Conservation (phyloP, 1,140 invertebrate species). For the Branchinecta lynchi region DNA sequence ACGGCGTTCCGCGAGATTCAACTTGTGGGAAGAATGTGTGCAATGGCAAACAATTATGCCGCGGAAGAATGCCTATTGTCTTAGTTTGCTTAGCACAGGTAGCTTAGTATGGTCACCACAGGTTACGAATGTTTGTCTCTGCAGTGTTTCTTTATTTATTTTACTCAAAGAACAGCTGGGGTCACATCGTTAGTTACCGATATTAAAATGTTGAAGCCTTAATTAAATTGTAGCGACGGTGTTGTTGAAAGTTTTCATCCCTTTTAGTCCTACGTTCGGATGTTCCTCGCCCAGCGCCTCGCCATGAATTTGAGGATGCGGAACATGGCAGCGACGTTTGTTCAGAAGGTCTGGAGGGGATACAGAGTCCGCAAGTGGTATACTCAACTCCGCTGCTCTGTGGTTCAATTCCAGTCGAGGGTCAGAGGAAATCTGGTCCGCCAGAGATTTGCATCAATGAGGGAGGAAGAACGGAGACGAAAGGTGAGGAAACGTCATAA, state of each 20-base stretch:
- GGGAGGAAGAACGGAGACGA: conserved; percentile 26
- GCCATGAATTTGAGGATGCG: conserved; percentile 29
- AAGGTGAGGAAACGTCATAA: neutral
- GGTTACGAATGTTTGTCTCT: too few relatives aligned
- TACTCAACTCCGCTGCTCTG: conserved; percentile 39
- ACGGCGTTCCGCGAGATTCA: too few relatives aligned
- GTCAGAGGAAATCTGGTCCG: conserved; percentile 44
- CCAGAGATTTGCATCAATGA: conserved; percentile 34
- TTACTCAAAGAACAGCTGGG: too few relatives aligned
- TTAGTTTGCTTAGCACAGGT: too few relatives aligned
- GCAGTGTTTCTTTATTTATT: too few relatives aligned
- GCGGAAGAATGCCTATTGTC: too few relatives aligned
- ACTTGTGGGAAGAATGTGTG: too few relatives aligned
- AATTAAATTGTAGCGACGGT: neutral
- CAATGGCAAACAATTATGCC: too few relatives aligned
- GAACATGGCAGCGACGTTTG: conserved; percentile 47
- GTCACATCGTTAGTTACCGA: too few relatives aligned
- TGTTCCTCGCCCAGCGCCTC: conserved; percentile 36
- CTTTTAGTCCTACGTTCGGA: conserved; percentile 45
- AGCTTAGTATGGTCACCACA: too few relatives aligned
- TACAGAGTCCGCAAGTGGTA: conserved; percentile 48
- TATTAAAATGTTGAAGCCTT: too few relatives aligned
- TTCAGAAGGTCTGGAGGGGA: conserved; percentile 59
- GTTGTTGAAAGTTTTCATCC: conserved; percentile 13
- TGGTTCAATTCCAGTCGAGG: conserved; percentile 54